phyloP scores from a whole-genome alignment of 2,113 vertebrate species.

The Hippocampus abdominalis region DNA sequence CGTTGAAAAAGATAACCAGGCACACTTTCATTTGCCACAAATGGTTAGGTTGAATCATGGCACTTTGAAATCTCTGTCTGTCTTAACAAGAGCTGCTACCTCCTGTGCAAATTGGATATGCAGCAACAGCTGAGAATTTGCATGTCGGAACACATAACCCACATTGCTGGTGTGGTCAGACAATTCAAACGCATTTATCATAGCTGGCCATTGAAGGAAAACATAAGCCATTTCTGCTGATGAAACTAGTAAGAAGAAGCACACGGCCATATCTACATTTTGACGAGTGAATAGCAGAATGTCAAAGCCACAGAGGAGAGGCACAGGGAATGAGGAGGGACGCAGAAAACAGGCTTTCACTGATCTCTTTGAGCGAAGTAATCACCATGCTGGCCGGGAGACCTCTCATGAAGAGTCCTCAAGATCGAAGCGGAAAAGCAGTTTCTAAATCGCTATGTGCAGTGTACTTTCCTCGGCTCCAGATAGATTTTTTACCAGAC shows the following conservation, averaged over 20 bases:
- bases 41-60: too few relatives aligned
- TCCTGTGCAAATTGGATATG: too few relatives aligned
- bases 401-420: constrained; percentile 53
- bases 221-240: constrained; percentile 5
- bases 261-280: constrained; percentile 36
- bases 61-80: too few relatives aligned
- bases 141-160: too few relatives aligned
- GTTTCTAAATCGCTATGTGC: constrained; percentile 43
- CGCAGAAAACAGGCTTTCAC: constrained; percentile 36
- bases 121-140: too few relatives aligned
- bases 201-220: background rate
- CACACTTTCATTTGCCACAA: too few relatives aligned
- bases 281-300: constrained; percentile 55
- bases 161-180: too few relatives aligned
- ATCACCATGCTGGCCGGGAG: constrained; percentile 56
- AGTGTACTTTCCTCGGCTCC: background rate
- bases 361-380: constrained; percentile 43
- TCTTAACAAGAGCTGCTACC: too few relatives aligned
- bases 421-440: constrained; percentile 34
- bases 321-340: constrained; percentile 24
- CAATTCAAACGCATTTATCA: too few relatives aligned
- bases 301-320: constrained; percentile 23
- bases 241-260: constrained; percentile 23
- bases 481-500: background rate
- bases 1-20: too few relatives aligned